Evolutionary conservation across 2,797 vertebrate genomes (phyloP).

Genomic region (Onychomys torridus): DNA sequence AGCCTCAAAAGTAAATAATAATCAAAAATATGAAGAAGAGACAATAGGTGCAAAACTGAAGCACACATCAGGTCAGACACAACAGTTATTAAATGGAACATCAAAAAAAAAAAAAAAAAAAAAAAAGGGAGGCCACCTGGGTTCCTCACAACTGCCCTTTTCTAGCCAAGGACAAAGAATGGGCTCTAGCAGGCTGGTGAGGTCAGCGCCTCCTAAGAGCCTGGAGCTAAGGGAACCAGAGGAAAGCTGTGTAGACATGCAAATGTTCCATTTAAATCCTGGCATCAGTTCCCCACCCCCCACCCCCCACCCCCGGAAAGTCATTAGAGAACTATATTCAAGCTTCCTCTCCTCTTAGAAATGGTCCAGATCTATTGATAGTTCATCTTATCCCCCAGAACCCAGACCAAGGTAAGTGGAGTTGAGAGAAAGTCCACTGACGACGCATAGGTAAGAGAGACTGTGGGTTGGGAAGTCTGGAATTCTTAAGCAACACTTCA

Average conservation of each 20-base stretch:
- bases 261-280: conserved; percentile 63
- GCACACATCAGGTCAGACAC: neutral
- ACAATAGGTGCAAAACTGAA: neutral
- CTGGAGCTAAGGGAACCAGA: neutral
- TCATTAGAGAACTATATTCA: conserved; percentile 12
- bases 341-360: conserved; percentile 7
- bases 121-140: neutral
- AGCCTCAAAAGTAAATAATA: neutral
- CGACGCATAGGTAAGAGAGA: conserved; percentile 33
- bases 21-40: neutral
- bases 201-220: neutral
- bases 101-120: conserved; percentile 50
- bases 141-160: conserved; percentile 55
- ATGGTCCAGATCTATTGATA: neutral
- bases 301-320: neutral
- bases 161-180: neutral
- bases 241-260: conserved; percentile 32
- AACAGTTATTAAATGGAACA: conserved; percentile 25
- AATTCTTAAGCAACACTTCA: accelerated
- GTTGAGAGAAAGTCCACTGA: conserved; percentile 34
- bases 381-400: conserved; percentile 65
- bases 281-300: neutral
- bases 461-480: neutral
- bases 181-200: neutral
- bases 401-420: conserved; percentile 45